Percentiles rank a stretch among this genome's conserved stretches.
These are phyloP conservation scores for Vulpes ferrilata DNA, from an alignment of 2,113 vertebrate species.

Conservation along the genomic window DNA sequence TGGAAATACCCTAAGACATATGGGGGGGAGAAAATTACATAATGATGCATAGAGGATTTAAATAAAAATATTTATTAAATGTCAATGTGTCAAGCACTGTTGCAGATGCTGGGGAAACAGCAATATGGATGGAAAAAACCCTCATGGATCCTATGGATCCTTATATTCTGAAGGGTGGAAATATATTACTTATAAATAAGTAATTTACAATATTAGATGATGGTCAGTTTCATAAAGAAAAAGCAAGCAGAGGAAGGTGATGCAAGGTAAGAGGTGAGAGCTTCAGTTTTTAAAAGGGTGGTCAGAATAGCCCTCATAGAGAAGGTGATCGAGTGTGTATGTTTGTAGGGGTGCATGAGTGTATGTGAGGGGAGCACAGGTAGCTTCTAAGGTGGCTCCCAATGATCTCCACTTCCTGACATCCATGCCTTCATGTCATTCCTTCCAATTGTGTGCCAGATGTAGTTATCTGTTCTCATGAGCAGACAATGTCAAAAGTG, in stretches of 20 bases:
- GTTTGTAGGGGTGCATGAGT: accelerated
- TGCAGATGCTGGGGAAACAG: neutral
- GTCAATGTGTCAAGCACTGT: neutral
- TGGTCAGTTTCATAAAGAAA: neutral
- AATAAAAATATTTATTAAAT: neutral
- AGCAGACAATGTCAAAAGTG: neutral
- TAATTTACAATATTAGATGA: neutral
- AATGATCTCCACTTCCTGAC: neutral
- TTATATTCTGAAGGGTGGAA: neutral
- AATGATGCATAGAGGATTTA: neutral
- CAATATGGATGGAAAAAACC: neutral
- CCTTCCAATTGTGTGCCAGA: neutral
- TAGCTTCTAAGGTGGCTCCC: neutral
- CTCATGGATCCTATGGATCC: neutral
- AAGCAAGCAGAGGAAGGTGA: neutral
- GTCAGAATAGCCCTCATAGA: neutral
- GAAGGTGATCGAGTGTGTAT: accelerated
- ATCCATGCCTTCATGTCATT: neutral
- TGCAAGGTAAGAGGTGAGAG: neutral
- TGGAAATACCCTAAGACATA: neutral
- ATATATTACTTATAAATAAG: neutral
- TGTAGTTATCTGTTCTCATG: neutral
- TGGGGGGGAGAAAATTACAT: neutral
- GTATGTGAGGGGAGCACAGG: accelerated
- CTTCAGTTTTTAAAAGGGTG: neutral